Evolutionary conservation across 1,140 invertebrate genomes (phyloP), one percentile per base, ranked within the genome.

Genomic region (Agrilus planipennis): DNA sequence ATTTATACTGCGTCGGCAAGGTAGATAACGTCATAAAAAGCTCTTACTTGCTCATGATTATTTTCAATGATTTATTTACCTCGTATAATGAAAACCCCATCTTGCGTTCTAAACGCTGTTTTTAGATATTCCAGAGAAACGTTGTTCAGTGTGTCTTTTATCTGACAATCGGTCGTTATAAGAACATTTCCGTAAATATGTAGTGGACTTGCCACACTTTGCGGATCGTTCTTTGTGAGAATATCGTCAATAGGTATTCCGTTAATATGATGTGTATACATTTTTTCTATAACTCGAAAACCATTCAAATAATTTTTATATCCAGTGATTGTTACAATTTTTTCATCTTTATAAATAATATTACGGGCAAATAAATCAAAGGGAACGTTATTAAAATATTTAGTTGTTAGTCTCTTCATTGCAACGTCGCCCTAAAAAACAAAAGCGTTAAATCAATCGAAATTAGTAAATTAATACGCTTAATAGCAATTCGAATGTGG

Each of bases 341-440:
- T 45, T 45, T 62, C 51, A 21, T 54, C 53, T 44, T 57, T 61
- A 21, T 45, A 55, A 14, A 62, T 38, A 3, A 58, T 14, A 32
- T 51, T 49, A 2, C 40, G 18, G 6, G 50, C 6, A 22, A 52
- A 54, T 12, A 41, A 19, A n/a, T 56, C 29, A 30, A 58, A 58
- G 30, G 31, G 11, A 0, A 49, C 42, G 10, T 34, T 36, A 38
- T 54, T 53, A 7, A 60, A 43, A 6, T 52, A 51, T 17, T 51
- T 21, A 2, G 60, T 50, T 30, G 50, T 19, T 9, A 61, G 18
- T 3, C 41, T 34, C 21, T 50, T 32, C 41, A 60, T 51, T 16
- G 42, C 34, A 16, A 51, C 43, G 44, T 59, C 32, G 38, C 45
- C 45, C 50, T 53, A 15, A 23, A 50, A 54, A 34, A 20, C 28